Evolutionary conservation across 2,888 invertebrate species (phyloP).

Genomic region (Crepidodera aurea): DNA sequence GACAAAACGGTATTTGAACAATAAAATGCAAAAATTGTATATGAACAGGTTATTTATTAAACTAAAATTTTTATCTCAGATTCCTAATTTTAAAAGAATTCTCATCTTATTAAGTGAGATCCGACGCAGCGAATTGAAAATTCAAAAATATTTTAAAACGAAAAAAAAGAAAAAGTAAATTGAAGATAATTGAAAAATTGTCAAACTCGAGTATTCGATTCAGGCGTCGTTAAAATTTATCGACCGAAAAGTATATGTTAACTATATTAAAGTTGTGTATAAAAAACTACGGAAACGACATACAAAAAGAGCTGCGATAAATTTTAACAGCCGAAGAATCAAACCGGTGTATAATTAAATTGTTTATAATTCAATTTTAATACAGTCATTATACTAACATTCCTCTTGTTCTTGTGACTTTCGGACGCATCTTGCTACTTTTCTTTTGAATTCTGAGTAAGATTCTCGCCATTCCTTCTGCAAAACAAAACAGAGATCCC

Average conservation of each 20-base stretch:
- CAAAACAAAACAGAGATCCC: slow-evolving; percentile 49
- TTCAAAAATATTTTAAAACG: slow-evolving; percentile 10
- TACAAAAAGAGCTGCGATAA: slow-evolving; percentile 39
- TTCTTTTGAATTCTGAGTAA: slow-evolving; percentile 96
- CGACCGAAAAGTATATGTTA: slow-evolving; percentile 32
- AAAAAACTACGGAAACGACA: slow-evolving; percentile 45
- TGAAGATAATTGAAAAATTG: slow-evolving; percentile 10
- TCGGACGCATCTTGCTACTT: slow-evolving; percentile 97
- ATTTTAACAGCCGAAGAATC: slow-evolving; percentile 49
- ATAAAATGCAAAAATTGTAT: slow-evolving; percentile 36
- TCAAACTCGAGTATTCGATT: slow-evolving; percentile 40
- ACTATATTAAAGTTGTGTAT: slow-evolving; percentile 31
- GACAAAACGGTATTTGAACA: slow-evolving; percentile 29
- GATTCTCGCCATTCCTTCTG: slow-evolving; percentile 99
- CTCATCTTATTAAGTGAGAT: slow-evolving; percentile 36
- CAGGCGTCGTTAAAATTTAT: slow-evolving; percentile 43
- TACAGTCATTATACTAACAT: slow-evolving; percentile 77
- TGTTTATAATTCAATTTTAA: slow-evolving; percentile 42
- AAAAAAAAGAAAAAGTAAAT: background rate
- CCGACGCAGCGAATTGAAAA: slow-evolving; percentile 27
- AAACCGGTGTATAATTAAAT: slow-evolving; percentile 40
- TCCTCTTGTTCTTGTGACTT: slow-evolving; percentile 99
- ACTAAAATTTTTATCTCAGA: slow-evolving; percentile 34
- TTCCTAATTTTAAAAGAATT: slow-evolving; percentile 33
- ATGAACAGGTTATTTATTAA: slow-evolving; percentile 35